Evolutionary conservation across 2,888 invertebrate species (phyloP), one percentile per base, ranked within the genome.

Genomic region (Nasonovia ribisnigri): DNA sequence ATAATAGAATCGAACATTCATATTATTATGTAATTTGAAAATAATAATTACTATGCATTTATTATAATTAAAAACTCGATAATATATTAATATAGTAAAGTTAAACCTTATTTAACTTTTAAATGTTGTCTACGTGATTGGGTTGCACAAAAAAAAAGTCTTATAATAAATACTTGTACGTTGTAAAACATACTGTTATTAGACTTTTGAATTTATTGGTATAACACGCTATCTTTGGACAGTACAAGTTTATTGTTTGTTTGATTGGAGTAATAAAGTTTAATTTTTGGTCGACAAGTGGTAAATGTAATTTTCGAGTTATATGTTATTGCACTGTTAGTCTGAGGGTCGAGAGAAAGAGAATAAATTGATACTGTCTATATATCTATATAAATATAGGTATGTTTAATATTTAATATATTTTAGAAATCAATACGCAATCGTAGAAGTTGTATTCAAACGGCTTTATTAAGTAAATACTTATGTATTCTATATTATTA

Each of bases 201-300:
- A 84, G 29, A 46, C 26, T 86, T 43, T 29, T 46, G 43, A 46
- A 46, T 86, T 86, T 86, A 86, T 86, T 84, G 43, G 43, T 43
- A 43, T 43, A 13, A 20, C 36, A 43, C 24, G 5, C 13, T 86
- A n/a, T 46, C 5, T 29, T 86, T 46, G 13, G 46, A 29, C 20
- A 24, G 1, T 88, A 16, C 1, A 20, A 51, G 88, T 88, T 51
- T n/a, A n/a, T n/a, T 10, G 24, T 51, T 48, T 16, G 48, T 88
- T 88, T 51, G n/a, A 51, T 51, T 88, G 8, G n/a, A 51, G 88
- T n/a, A n/a, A 88, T 88, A 88, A 88, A 88, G 36, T 88, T 88
- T 24, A 88, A 48, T 88, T 51, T 88, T 88, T 36, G 48, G 88
- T 36, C 8, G 48, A 51, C n/a, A n/a, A 48, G 36, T 48, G 51